Evolutionary conservation across 2,113 vertebrate species (phyloP), one percentile per base, ranked within the genome.

Genomic region (Rhinogobius similis): DNA sequence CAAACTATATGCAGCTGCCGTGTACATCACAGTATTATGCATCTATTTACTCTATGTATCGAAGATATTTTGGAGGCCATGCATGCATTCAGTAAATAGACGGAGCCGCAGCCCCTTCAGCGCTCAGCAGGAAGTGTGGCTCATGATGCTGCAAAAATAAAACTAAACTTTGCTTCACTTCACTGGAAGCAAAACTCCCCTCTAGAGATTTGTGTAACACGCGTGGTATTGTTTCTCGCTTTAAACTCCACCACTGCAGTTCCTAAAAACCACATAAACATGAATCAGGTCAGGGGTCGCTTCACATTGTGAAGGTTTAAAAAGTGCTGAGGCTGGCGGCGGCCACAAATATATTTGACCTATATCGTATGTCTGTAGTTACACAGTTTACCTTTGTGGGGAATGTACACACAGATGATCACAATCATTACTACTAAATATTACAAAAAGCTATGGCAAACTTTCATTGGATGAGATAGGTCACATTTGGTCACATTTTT

Each of bases 1-100:
- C 11, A 27, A 56, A 27, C 21, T 7, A 48, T n/a, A n/a, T 8
- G 16, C 6, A 44, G 43, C 43, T 44, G 43, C 3, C 3, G 12
- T 16, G 7, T 14, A 13, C 39, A 41, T 13, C 10, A 41, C 12
- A 41, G 11, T 2, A 21, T 1, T 36, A 10, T 52, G 20, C 7
- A 52, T n/a, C n/a, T n/a, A n/a, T 11, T 52, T n/a, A 21, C 10
- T 23, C 1, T 1, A 12, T 1, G 39, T 2, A 41, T 41, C 39
- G 1, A 10, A 41, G 13, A 38, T 52, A 20, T 21, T 44, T 10
- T 36, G 32, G 75, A 63, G 43, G 50, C 29, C 82, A 77, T 41
- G 71, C 79, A 59, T 68, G 26, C 29, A 68, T 77, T 71, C 86
- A 86, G 79, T 26, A 85, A 72, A n/a, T 87, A 88, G 84, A 21